Evolutionary conservation across 2,113 vertebrate genomes (phyloP), one percentile per base, ranked within the genome.

Genomic region (Lepisosteus osseus): DNA sequence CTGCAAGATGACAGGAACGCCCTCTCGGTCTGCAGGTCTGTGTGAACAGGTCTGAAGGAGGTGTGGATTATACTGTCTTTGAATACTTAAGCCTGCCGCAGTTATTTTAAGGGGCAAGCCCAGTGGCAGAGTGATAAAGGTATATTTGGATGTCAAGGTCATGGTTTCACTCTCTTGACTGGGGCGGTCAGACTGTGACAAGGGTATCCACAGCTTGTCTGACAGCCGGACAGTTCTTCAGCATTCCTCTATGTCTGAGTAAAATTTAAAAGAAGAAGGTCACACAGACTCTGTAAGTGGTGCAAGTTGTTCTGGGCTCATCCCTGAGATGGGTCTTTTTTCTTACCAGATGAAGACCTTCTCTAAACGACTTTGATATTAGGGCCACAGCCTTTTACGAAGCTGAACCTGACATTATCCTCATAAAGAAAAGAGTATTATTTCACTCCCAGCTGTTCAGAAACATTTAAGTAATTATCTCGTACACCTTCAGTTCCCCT

Each of bases 391-490:
- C 13, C 65, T 51, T 17, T 44, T 64, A 54, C 54, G 42, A 67
- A 54, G 63, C 56, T 43, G 68, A 68, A 59, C 43, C 76, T 76
- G 68, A 68, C 77, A 78, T 77, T 75, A 76, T 51, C 47, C 5
- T 73, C 74, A 75, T 78, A 79, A 85, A 86, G 72, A 74, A 47
- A 4, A 44, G 51, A 62, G 80, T 85, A 85, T 87, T 82, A 84
- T 80, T 78, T 67, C 79, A 82, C 70, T 75, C 79, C 79, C 82
- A 85, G 85, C 82, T 89, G 83, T 80, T 84, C 71, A 74, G 57
- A 71, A 74, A 72, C 75, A 72, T 74, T 67, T 77, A 70, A 68
- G 76, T 83, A 82, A 82, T 86, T 80, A 84, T 85, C 86, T 83
- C 73, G 78, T 29, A 71, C 77, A 75, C 74, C 78, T 64, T 74